These are phyloP conservation scores for Mellivora capensis DNA, from an alignment of 2,113 vertebrate species.

Conservation along the genomic window DNA sequence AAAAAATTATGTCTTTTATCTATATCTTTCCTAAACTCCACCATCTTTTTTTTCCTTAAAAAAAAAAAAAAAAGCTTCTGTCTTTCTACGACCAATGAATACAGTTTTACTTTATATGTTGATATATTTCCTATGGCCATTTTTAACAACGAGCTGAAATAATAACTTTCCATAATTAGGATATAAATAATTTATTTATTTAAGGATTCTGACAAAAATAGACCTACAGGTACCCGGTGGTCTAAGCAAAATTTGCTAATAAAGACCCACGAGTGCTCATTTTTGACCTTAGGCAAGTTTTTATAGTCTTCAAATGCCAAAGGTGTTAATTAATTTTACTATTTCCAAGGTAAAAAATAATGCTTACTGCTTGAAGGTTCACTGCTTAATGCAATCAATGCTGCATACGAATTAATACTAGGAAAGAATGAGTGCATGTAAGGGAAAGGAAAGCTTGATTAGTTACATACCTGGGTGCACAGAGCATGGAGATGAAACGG, in stretches of 20 bases:
- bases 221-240: not conserved
- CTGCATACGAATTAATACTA: not conserved
- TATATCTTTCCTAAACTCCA: not conserved
- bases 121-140: not conserved
- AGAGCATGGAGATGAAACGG: not conserved
- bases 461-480: not conserved
- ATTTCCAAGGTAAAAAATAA: conserved; percentile 53
- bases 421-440: not conserved
- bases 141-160: conserved; percentile 50
- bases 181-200: conserved; percentile 61
- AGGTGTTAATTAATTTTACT: conserved; percentile 62
- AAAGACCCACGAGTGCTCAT: not conserved
- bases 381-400: not conserved
- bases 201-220: conserved; percentile 54
- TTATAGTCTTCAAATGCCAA: conserved; percentile 42
- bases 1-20: not conserved
- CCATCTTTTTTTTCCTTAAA: not conserved
- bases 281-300: conserved; percentile 44
- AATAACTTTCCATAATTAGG: conserved; percentile 48
- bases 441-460: not conserved
- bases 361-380: conserved; percentile 13
- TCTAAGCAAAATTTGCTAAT: conserved; percentile 40
- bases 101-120: not conserved
- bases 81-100: not conserved
- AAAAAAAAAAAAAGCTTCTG: not conserved